These are phyloP conservation scores for Amazona vittata DNA, from an alignment of 2,113 vertebrate genomes.

Conservation along the genomic window DNA sequence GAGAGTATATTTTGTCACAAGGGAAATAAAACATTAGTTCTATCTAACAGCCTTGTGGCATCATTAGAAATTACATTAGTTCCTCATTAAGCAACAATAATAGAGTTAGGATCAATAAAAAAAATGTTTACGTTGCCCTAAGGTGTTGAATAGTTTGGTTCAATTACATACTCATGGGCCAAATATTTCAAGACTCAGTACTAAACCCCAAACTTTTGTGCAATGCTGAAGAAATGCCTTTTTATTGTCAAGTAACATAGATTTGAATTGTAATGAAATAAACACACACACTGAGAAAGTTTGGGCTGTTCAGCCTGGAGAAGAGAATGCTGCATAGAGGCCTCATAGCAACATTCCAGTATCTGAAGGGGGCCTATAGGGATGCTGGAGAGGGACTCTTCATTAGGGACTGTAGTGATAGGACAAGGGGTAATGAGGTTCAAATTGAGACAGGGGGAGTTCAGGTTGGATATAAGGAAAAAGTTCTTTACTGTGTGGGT, in stretches of 20 bases:
- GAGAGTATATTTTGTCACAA: constrained; percentile 41
- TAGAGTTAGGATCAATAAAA: constrained; percentile 65
- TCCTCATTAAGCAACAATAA: constrained; percentile 77
- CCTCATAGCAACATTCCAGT: background rate
- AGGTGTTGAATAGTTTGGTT: constrained; percentile 54
- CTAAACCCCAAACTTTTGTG: background rate
- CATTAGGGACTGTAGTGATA: background rate
- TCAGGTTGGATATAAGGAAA: background rate
- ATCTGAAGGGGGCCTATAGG: background rate
- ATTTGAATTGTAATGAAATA: background rate
- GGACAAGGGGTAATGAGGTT: background rate
- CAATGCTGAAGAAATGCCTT: background rate
- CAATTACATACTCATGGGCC: constrained; percentile 36
- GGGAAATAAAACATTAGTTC: constrained; percentile 67
- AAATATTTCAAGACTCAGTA: background rate
- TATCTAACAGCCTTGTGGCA: constrained; percentile 58
- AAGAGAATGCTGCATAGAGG: background rate
- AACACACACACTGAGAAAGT: background rate
- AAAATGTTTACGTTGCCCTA: constrained; percentile 7
- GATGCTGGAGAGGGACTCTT: background rate
- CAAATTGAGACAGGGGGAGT: background rate
- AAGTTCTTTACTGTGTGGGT: background rate
- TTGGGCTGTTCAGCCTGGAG: background rate
- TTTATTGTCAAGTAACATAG: background rate
- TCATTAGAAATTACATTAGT: constrained; percentile 75